These are phyloP conservation scores for Anseranas semipalmata DNA, from an alignment of 2,113 vertebrate genomes.

Conservation along the genomic window DNA sequence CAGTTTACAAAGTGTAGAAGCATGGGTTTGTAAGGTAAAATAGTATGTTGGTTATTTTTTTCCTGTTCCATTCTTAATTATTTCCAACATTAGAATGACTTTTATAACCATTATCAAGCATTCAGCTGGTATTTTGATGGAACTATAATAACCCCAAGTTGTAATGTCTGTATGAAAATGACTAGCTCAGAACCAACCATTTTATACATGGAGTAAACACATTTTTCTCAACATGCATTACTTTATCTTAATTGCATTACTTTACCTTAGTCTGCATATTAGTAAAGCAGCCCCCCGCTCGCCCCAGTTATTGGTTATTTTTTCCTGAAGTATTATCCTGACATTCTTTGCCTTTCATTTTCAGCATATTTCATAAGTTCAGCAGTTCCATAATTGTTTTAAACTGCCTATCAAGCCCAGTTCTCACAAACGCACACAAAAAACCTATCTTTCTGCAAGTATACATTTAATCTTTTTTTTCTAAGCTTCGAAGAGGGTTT, in stretches of 20 bases:
- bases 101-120: background rate
- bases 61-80: background rate
- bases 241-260: background rate
- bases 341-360: background rate
- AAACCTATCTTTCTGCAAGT: background rate
- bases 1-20: background rate
- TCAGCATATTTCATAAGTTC: background rate
- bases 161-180: background rate
- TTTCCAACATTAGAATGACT: background rate
- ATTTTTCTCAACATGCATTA: background rate
- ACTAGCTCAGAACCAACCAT: background rate
- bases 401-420: background rate
- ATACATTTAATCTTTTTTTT: background rate
- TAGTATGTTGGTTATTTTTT: background rate
- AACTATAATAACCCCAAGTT: background rate
- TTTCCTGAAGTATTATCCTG: background rate
- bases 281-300: background rate
- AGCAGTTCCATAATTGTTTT: background rate
- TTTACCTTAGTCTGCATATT: background rate
- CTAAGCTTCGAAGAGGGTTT: background rate
- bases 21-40: background rate
- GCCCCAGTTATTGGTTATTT: background rate
- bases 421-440: background rate
- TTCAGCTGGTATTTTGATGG: background rate
- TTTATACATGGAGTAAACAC: background rate